Base-by-base conservation (phyloP, 2,113 vertebrate genomes). In the Mellivora capensis region DNA sequence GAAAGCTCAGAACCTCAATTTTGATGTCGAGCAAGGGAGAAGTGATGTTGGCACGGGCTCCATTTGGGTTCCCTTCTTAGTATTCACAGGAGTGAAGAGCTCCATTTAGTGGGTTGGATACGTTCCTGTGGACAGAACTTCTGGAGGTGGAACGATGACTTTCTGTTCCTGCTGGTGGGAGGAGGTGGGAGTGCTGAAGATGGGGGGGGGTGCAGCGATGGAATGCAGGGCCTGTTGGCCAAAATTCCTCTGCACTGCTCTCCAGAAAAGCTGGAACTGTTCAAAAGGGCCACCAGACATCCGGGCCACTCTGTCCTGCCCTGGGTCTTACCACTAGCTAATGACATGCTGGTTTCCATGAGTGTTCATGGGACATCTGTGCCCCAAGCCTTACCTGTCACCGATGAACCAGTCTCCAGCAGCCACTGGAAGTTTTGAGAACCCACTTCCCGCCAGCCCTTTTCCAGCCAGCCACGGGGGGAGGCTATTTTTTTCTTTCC, bases 11-110 rank as follows among this genome's bases (percentile, higher is more conserved):
- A 71, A 89, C 74, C 59, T 96, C 7, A 8, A 47, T 54, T 96
- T 93, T 74, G n/a, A 91, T 47, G 87, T 83, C n/a, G 71, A 95
- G 86, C 79, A 74, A 90, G 76, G 21, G 42, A 94, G 81, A 86
- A 94, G 39, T 42, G 82, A 31, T 87, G 62, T 94, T 94, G 82
- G 96, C 96, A 83, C 93, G 37, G 59, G 42, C 47, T 88, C 29
- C 39, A 10, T 74, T 97, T 81, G 85, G 52, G 93, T 86, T 97
- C 77, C 39, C 64, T 86, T 91, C 62, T 98, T 97, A 94, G 94
- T 83, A 94, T 95, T 96, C 95, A 89, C 6, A 49, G 34, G 87
- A 82, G 42, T 31, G 37, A 89, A 44, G 87, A 86, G 49, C 49
- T 93, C 69, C n/a, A 15, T 79, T 97, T 93, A 96, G 93, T 67